phyloP scores from a whole-genome alignment of 1,140 invertebrate species.

The Octopus bimaculoides region DNA sequence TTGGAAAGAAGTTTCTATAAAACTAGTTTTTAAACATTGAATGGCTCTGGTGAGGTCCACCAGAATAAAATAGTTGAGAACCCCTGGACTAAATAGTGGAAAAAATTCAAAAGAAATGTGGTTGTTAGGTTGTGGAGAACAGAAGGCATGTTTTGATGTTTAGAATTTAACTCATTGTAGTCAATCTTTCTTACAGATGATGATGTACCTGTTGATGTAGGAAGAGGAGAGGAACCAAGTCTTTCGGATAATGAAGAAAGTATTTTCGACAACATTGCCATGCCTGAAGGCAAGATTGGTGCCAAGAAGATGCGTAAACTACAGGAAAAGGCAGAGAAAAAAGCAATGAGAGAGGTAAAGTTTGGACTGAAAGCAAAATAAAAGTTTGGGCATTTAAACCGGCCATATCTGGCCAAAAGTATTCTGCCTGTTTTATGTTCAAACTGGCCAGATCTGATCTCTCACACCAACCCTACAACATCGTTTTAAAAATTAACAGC shows the following conservation, averaged over 20 bases:
- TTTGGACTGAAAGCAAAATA: too few relatives aligned
- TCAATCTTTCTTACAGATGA: not conserved
- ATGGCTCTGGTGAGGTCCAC: too few relatives aligned
- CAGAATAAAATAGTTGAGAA: not conserved
- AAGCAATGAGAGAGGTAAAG: slow-evolving; percentile 72
- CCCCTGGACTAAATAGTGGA: not conserved
- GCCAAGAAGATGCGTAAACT: slow-evolving; percentile 67
- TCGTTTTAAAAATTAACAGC: too few relatives aligned
- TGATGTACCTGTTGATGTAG: not conserved
- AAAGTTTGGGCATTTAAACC: too few relatives aligned
- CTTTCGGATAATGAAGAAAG: slow-evolving; percentile 24
- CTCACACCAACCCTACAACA: too few relatives aligned
- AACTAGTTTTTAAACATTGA: too few relatives aligned
- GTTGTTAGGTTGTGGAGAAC: not conserved
- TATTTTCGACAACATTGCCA: slow-evolving; percentile 44
- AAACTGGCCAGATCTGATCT: too few relatives aligned
- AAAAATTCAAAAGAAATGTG: not conserved
- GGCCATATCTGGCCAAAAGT: too few relatives aligned
- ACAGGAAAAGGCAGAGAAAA: slow-evolving; percentile 79
- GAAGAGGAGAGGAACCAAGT: not conserved
- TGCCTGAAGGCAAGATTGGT: slow-evolving; percentile 79
- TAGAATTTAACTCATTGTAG: not conserved
- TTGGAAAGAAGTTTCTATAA: too few relatives aligned
- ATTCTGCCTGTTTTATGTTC: too few relatives aligned
- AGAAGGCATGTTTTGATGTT: not conserved